Evolutionary conservation across 2,797 vertebrate species (phyloP), one percentile per base, ranked within the genome.

Genomic region (Hirundo rustica): DNA sequence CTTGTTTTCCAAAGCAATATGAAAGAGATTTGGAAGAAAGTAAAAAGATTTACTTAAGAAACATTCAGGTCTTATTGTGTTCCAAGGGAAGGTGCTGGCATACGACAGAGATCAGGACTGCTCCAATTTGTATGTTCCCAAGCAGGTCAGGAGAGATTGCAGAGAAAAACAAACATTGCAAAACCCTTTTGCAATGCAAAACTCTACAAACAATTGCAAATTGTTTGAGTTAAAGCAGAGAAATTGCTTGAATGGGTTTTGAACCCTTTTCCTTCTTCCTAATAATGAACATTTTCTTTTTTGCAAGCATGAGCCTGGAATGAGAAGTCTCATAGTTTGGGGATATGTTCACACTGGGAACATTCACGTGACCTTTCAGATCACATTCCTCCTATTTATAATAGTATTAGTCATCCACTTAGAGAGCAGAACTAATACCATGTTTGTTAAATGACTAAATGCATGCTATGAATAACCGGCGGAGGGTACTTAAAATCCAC

Each of bases 301-400:
- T 65, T 79, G 71, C 89, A 94, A 64, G 74, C 16, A 1, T 17
- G 53, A 53, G 85, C 40, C 83, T 94, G 96, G 85, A 93, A 95
- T 82, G 80, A 88, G 74, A 95, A 95, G 50, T 82, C 94, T 93
- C 88, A 88, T 92, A 90, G 89, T 95, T 61, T 93, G 55, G 51
- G 79, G 79, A 90, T 94, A 84, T 71, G 70, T 90, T 96, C 94
- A 95, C 80, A 51, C 90, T 88, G 80, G 89, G 91, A 96, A 88
- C 64, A 71, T 79, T 93, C 96, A 96, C 77, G 93, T 97, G 95
- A 95, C 92, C 94, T 92, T 95, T 92, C 91, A 97, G 94, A 95
- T 95, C 89, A 82, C 96, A 94, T 95, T 94, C 89, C 77, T 95
- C 94, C 96, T 96, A 96, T 96, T 96, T 96, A 95, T 97, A 94